A percentile compares a stretch with the other conserved stretches of the same genome.
phyloP scores from a whole-genome alignment of 1,140 invertebrate species.

The Pseudobourletiella spinata region DNA sequence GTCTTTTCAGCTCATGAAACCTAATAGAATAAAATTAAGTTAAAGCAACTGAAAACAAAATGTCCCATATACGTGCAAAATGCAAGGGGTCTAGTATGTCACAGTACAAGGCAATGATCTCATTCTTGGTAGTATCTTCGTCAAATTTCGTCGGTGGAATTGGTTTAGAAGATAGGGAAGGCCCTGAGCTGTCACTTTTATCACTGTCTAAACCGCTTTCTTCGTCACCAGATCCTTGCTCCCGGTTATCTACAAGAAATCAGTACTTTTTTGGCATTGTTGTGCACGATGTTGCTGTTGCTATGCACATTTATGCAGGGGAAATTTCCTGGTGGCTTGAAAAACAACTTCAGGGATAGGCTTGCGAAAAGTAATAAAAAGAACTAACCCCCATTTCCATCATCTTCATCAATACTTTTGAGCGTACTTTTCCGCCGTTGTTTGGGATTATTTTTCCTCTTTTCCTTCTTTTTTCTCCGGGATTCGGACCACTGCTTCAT shows the following conservation, averaged over 20 bases:
- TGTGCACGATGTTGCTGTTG: too few relatives aligned
- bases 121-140: conserved; percentile 14
- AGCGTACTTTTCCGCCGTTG: too few relatives aligned
- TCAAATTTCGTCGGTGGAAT: conserved; percentile 22
- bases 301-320: too few relatives aligned
- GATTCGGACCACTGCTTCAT: conserved; percentile 32
- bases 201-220: not conserved
- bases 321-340: too few relatives aligned
- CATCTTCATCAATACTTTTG: conserved; percentile 35
- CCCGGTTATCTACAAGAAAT: conserved; percentile 15
- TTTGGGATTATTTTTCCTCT: conserved; percentile 17
- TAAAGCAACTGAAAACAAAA: too few relatives aligned
- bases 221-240: conserved; percentile 30
- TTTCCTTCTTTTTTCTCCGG: conserved; percentile 20
- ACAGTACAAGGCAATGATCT: conserved; percentile 12
- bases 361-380: too few relatives aligned
- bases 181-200: conserved; percentile 3
- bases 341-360: too few relatives aligned
- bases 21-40: conserved; percentile 29
- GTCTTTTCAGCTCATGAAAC: conserved; percentile 42
- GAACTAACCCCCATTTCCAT: too few relatives aligned
- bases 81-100: too few relatives aligned
- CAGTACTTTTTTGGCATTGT: too few relatives aligned
- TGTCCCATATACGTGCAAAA: too few relatives aligned
- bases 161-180: conserved; percentile 13